Conservation (phyloP, 2,113 vertebrate species). For the Falcunculus frontatus region DNA sequence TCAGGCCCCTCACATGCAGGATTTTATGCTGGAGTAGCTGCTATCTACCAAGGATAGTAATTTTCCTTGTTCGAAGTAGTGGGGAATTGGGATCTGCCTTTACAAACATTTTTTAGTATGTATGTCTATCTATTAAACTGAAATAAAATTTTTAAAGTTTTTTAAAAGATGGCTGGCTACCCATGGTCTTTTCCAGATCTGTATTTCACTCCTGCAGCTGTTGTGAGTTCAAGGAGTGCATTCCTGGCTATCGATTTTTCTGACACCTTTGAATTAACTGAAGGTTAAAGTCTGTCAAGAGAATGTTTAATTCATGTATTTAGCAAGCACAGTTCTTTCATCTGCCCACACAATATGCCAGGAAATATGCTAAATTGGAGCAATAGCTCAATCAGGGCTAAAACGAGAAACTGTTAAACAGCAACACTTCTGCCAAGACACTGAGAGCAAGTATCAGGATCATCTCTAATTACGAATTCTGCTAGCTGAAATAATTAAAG, state of each 20-base stretch:
- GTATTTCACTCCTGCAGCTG: background rate
- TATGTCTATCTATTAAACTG: background rate
- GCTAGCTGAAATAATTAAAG: background rate
- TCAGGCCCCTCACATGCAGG: background rate
- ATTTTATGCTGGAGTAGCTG: background rate
- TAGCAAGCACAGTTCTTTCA: constrained; percentile 41
- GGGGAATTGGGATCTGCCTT: background rate
- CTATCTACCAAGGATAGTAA: background rate
- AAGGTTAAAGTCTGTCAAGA: constrained; percentile 45
- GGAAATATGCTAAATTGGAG: constrained; percentile 50
- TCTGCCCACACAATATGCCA: constrained; percentile 25
- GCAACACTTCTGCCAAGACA: background rate
- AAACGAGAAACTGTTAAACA: constrained; percentile 17
- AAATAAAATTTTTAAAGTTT: background rate
- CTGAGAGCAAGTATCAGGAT: background rate
- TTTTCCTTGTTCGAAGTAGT: accelerated
- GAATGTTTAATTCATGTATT: constrained; percentile 38
- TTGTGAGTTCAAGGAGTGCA: background rate
- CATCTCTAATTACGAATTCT: background rate
- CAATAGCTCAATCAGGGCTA: constrained; percentile 21
- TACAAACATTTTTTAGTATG: background rate
- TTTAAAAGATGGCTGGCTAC: background rate
- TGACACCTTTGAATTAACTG: constrained; percentile 22
- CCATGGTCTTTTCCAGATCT: background rate
- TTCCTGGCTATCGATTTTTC: background rate